Evolutionary conservation across 92 coral and sea anemone species (phyloP).

Genomic region (Porites lobata): DNA sequence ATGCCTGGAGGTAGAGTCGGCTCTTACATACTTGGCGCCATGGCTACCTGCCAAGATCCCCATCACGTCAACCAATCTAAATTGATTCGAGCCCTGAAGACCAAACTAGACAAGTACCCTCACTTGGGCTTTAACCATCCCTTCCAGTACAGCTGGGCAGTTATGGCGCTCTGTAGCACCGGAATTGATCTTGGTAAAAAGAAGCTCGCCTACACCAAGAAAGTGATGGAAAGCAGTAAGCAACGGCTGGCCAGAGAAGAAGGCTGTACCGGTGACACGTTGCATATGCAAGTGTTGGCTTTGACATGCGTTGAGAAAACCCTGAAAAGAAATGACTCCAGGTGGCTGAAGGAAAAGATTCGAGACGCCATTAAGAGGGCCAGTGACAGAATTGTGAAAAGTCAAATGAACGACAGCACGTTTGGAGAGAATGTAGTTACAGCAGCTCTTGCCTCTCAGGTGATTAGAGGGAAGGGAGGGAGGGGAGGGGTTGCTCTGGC

Average conservation of each 20-base stretch:
- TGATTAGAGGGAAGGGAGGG: not conserved
- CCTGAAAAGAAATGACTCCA: not conserved
- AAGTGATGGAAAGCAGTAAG: slow-evolving; percentile 15
- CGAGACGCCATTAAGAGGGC: not conserved
- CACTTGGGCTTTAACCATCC: slow-evolving; percentile 61
- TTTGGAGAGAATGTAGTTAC: slow-evolving; percentile 45
- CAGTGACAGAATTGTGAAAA: not conserved
- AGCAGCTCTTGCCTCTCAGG: slow-evolving; percentile 43
- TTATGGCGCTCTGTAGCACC: slow-evolving; percentile 81
- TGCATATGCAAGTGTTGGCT: slow-evolving; percentile 72
- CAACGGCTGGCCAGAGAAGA: not conserved
- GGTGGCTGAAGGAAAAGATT: not conserved
- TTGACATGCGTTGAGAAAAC: slow-evolving; percentile 63
- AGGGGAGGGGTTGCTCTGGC: not conserved
- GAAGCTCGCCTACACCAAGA: not conserved
- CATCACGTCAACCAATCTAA: slow-evolving; percentile 56
- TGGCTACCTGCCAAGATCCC: slow-evolving; percentile 79
- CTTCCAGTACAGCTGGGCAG: slow-evolving; percentile 77
- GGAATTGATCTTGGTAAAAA: slow-evolving; percentile 34
- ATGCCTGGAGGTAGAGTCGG: slow-evolving; percentile 74
- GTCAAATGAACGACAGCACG: slow-evolving; percentile 38
- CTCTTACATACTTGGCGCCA: slow-evolving; percentile 65
- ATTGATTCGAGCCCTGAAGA: slow-evolving; percentile 52
- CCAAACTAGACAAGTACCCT: slow-evolving; percentile 60
- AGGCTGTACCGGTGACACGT: slow-evolving; percentile 46